A percentile compares a stretch with the other conserved stretches of the same genome.
These are phyloP conservation scores for Euplagia quadripunctaria DNA, from an alignment of 2,888 invertebrate genomes.

Conservation along the genomic window DNA sequence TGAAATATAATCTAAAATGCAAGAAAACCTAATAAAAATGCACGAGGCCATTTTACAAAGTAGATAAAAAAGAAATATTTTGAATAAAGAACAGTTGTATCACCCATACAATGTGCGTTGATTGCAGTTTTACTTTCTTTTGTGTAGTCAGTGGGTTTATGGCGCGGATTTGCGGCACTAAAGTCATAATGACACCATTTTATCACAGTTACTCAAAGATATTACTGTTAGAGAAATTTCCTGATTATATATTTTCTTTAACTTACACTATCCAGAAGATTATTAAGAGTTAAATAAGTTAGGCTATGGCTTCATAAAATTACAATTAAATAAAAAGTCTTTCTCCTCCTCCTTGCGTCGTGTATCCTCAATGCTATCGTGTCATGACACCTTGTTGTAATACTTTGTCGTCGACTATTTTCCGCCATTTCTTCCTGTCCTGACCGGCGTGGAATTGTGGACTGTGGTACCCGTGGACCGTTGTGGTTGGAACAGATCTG, in stretches of 20 bases:
- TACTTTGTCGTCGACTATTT: not conserved
- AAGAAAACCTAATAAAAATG: conserved; percentile 21
- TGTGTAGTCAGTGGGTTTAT: not conserved
- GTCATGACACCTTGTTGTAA: not conserved
- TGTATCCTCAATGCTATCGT: too few species aligned
- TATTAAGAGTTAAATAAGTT: too few species aligned
- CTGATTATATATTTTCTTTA: not conserved
- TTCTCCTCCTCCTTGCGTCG: too few species aligned
- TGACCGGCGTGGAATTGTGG: not conserved
- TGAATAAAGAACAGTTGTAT: conserved; percentile 12
- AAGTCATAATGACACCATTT: not conserved
- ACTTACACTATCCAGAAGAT: too few species aligned
- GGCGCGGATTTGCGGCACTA: not conserved
- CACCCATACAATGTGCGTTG: conserved; percentile 7
- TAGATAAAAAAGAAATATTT: conserved; percentile 20
- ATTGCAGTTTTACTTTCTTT: conserved; percentile 3
- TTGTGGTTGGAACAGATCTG: too few species aligned
- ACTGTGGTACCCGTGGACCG: too few species aligned
- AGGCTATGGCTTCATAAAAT: too few species aligned
- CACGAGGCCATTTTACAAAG: conserved; percentile 21
- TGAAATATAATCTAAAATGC: conserved; percentile 19
- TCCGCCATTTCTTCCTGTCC: not conserved
- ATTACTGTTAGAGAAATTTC: not conserved
- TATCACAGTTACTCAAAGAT: not conserved
- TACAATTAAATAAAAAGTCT: too few species aligned